phyloP scores from a whole-genome alignment of 2,113 vertebrate genomes.

The Leucopternis melanops region DNA sequence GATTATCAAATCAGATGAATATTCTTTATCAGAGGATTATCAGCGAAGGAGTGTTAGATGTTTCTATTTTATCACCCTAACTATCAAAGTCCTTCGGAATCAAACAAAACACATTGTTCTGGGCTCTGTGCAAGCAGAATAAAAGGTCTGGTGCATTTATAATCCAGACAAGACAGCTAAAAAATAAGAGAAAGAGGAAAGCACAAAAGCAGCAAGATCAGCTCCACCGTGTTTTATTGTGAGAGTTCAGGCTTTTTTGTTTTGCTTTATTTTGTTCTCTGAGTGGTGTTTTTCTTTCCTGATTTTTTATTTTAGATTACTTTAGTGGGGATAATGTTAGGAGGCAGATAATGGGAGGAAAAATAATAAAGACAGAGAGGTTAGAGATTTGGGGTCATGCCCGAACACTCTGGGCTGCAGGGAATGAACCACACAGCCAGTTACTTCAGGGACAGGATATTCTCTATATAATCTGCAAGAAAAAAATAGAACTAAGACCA shows the following conservation, averaged over 20 bases:
- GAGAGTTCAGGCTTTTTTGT: not conserved
- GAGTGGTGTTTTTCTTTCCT: not conserved
- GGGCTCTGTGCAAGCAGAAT: not conserved
- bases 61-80: not conserved
- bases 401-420: not conserved
- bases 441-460: not conserved
- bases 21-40: not conserved
- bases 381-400: not conserved
- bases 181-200: not conserved
- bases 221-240: not conserved
- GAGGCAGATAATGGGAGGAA: not conserved
- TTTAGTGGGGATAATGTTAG: not conserved
- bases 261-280: not conserved
- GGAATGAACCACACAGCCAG: not conserved
- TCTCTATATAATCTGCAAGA: not conserved
- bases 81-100: not conserved
- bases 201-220: not conserved
- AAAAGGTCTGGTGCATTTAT: not conserved
- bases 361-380: not conserved
- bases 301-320: not conserved
- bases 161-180: not conserved
- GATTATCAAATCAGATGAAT: not conserved
- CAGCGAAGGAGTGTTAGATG: not conserved
- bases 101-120: not conserved
- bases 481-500: not conserved